Evolutionary conservation across 35 echinoderm and acorn worm genomes (phyloP).

Genomic region (Stichopus chloronotus): DNA sequence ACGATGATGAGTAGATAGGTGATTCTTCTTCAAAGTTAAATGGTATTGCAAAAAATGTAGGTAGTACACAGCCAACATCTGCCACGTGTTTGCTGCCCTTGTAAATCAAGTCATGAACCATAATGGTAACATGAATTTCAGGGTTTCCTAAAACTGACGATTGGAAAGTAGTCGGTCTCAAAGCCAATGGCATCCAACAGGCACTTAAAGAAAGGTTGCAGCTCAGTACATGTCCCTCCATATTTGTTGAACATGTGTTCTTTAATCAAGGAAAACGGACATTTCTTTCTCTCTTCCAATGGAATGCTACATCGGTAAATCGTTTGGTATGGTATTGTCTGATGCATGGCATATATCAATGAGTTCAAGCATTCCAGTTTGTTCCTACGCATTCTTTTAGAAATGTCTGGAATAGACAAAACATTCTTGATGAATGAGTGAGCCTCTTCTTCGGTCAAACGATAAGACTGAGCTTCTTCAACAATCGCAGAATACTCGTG

Average conservation of each 20-base stretch:
- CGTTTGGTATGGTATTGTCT: neutral
- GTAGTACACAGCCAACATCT: too few species aligned
- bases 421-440: neutral
- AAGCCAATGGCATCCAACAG: constrained; percentile 53
- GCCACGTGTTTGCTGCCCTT: neutral
- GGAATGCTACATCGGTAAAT: neutral
- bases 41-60: too few species aligned
- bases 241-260: neutral
- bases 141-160: neutral
- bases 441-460: neutral
- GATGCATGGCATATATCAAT: neutral
- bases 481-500: too few species aligned
- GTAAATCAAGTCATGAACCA: constrained; percentile 33
- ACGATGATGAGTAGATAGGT: too few species aligned
- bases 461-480: neutral
- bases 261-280: neutral
- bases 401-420: neutral
- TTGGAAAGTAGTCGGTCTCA: neutral
- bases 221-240: neutral
- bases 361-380: neutral
- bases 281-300: neutral
- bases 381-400: neutral
- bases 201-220: neutral
- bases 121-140: neutral
- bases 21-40: too few species aligned